Percentiles rank a stretch among this genome's conserved stretches.
Conservation (phyloP, 2,888 invertebrate genomes). For the Drosophila merina region DNA sequence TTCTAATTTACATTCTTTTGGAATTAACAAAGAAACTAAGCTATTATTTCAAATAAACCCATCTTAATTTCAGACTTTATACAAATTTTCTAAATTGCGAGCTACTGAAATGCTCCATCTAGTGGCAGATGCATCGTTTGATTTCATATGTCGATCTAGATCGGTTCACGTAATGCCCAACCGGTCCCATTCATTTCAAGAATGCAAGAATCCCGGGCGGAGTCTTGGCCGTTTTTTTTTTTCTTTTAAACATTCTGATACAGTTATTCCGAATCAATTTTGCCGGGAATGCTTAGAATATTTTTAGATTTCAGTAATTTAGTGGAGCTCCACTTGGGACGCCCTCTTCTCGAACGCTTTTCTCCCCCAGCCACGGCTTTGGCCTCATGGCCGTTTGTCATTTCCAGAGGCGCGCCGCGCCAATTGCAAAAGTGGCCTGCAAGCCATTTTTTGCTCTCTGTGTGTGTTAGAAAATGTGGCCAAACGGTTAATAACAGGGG, state of each 20-base stretch:
- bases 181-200: constrained; percentile 30
- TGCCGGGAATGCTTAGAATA: constrained; percentile 40
- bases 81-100: background rate
- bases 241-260: constrained; percentile 26
- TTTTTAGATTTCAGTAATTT: constrained; percentile 44
- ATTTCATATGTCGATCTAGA: constrained; percentile 20
- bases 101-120: background rate
- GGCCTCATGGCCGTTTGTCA: constrained; percentile 60
- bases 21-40: constrained; percentile 24
- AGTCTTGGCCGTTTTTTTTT: background rate
- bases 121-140: constrained; percentile 1
- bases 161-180: constrained; percentile 29
- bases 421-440: constrained; percentile 58
- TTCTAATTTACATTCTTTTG: constrained; percentile 25
- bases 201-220: constrained; percentile 14
- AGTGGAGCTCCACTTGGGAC: constrained; percentile 32
- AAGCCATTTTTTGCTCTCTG: constrained; percentile 50
- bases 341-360: constrained; percentile 3
- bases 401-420: constrained; percentile 73
- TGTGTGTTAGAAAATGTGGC: constrained; percentile 76
- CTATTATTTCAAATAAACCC: background rate
- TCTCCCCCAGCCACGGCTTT: constrained; percentile 6
- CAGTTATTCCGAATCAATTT: constrained; percentile 44
- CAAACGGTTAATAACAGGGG: constrained; percentile 64
- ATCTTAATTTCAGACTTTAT: background rate